These are phyloP conservation scores for Hecatera dysodea DNA, from an alignment of 2,888 invertebrate genomes.

Conservation along the genomic window DNA sequence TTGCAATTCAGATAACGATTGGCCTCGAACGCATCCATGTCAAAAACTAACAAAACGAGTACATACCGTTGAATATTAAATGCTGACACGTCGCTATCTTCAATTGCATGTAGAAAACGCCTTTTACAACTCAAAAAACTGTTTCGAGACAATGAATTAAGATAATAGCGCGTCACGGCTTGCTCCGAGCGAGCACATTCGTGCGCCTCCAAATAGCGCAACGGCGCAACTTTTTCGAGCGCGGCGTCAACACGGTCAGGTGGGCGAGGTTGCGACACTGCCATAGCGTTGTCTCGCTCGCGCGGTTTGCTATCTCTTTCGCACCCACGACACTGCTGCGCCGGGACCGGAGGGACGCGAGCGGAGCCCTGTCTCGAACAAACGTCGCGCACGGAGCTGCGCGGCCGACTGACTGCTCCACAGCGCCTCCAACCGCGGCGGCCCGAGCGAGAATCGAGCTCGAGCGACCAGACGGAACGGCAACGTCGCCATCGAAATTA, in stretches of 20 bases:
- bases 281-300: conserved; percentile 82
- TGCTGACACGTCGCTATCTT: conserved; percentile 70
- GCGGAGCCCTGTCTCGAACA: conserved; percentile 85
- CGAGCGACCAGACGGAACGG: conserved; percentile 78
- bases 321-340: conserved; percentile 74
- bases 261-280: conserved; percentile 91
- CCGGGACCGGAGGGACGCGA: conserved; percentile 78
- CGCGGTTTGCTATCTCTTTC: conserved; percentile 78
- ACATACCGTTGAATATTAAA: conserved; percentile 80
- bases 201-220: conserved; percentile 91
- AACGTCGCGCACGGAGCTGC: conserved; percentile 90
- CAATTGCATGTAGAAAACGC: conserved; percentile 68
- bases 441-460: conserved; percentile 80
- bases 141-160: conserved; percentile 79
- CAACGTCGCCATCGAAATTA: conserved; percentile 86
- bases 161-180: conserved; percentile 86
- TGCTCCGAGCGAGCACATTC: conserved; percentile 86
- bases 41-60: conserved; percentile 66
- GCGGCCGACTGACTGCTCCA: conserved; percentile 88
- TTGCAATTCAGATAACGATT: conserved; percentile 77
- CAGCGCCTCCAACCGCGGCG: conserved; percentile 75
- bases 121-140: conserved; percentile 77
- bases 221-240: conserved; percentile 91
- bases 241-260: conserved; percentile 91
- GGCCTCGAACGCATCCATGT: conserved; percentile 67